Evolutionary conservation across 1,140 invertebrate species (phyloP), one percentile per base, ranked within the genome.

Genomic region (Papilio glaucus): DNA sequence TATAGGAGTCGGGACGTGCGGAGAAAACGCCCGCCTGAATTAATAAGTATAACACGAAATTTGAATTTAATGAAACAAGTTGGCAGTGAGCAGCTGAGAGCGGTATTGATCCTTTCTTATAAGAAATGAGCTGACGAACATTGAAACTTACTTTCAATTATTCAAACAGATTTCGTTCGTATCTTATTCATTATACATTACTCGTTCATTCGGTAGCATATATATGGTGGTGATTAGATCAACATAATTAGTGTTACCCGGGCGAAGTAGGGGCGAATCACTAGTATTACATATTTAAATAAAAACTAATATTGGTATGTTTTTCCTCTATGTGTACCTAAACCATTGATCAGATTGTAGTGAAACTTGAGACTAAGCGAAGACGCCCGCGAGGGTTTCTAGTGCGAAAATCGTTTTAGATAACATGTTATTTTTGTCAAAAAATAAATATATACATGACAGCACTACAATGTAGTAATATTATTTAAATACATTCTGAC

Each of bases 1-100:
- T 74, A 75, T 74, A 74, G 77, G 71, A 80, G 77, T 73, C 77
- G 77, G 85, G 84, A 83, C 82, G 88, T 88, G 82, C 81, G 81
- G 77, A 74, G 82, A 81, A 86, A 88, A 85, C 82, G 84, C 75
- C 79, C 82, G 78, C 81, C 82, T 93, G 91, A 93, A 93, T 93
- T 93, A 93, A 94, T 93, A 94, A 93, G 90, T 93, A 91, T 86
- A 93, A 93, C 92, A 93, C 90, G 87, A 93, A 93, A 93, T 93
- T 93, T 93, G 92, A 93, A 93, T 93, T 93, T 93, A 93, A 93
- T 93, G 91, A 93, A 93, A 93, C 91, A 93, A 93, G 88, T 93
- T 93, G 76, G 85, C 74, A 75, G 77, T 73, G 73, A 88, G 81
- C 88, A 88, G 90, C 88, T 90, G 88, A 88, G 84, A 88, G 84